Base-by-base conservation (phyloP, 2,113 vertebrate genomes). In the Australoheros scitulus region DNA sequence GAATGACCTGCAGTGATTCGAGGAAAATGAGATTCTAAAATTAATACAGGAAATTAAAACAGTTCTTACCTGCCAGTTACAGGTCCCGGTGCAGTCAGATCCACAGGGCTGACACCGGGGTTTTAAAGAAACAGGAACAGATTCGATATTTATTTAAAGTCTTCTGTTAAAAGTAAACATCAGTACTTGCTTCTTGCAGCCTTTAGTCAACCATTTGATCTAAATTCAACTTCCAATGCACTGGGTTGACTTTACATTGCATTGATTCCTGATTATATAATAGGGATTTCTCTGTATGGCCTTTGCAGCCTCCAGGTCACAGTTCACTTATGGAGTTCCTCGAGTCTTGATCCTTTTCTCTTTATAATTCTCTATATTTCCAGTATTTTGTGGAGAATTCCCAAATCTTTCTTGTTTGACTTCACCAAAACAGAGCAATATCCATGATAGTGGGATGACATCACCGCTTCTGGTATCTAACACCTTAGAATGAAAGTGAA, bases 1-100 rank as follows among this genome's bases (percentile, higher is more conserved):
- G 11, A 60, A 64, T 43, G 76, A 84, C 68, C 83, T 79, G 18
- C 41, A 61, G 61, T 65, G 79, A 78, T 68, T 83, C 65, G 59
- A 34, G 34, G 26, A 57, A 82, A 79, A 68, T 78, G 58, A 5
- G 22, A 60, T 61, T 68, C 79, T 76, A 20, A 52, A 52, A 32
- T 64, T 9, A 82, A 57, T 9, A 43, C 17, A 13, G 10, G 18
- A 57, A 70, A 68, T 57, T 24, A 32, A 76, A 75, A 55, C 29
- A 55, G 9, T 29, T 36, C 17, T 64, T 36, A 77, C 76, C 52
- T 84, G 52, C 41, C 20, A 55, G 32, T 74, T 77, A 18, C 22
- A 61, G 60, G 9, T 50, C 29, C 74, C 52, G 11, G 52, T 36
- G 61, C 11, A 43, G 20, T 41, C 2, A 1, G 24, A 68, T 61